Conservation (phyloP, 2,797 vertebrate genomes). For the Onychomys leucogaster region DNA sequence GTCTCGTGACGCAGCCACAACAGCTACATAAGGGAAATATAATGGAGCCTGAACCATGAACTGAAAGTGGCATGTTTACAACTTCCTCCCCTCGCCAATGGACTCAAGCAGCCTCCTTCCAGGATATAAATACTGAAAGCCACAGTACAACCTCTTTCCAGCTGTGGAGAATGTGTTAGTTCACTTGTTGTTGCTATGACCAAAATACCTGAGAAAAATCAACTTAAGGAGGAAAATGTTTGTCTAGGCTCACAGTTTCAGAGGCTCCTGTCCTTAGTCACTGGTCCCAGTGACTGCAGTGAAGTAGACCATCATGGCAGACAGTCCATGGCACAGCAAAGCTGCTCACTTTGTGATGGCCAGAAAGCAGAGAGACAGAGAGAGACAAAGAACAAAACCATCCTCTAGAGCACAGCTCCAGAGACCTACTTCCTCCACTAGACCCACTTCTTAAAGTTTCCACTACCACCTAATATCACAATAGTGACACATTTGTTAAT, state of each 20-base stretch:
- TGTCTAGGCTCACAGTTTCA: background rate
- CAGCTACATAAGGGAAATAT: background rate
- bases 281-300: background rate
- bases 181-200: background rate
- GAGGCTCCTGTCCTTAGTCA: background rate
- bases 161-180: background rate
- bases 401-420: background rate
- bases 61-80: background rate
- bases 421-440: background rate
- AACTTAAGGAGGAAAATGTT: background rate
- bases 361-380: background rate
- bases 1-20: too few relatives aligned
- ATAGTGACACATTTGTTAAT: background rate
- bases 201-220: background rate
- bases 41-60: background rate
- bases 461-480: background rate
- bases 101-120: background rate
- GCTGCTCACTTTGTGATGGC: background rate
- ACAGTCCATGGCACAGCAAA: background rate
- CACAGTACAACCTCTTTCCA: background rate
- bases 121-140: background rate
- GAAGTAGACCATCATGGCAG: background rate
- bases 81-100: background rate
- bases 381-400: background rate
- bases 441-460: background rate